Evolutionary conservation across 2,888 invertebrate species (phyloP).

Genomic region (Rotaria sp.): DNA sequence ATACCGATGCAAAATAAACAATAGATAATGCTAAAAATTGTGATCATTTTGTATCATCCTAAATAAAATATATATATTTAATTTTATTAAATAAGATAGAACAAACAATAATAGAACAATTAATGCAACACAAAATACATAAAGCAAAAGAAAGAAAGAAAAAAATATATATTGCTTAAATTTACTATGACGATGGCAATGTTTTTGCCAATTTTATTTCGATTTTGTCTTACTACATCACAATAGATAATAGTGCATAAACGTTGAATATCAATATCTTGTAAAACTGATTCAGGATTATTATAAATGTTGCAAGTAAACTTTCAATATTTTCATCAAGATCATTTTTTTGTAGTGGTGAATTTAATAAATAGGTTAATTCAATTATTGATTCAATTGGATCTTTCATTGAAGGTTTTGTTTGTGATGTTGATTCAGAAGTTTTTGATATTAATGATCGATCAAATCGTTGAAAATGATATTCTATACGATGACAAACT

Average conservation of each 20-base stretch:
- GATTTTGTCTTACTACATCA: slow-evolving; percentile 75
- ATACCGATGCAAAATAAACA: slow-evolving; percentile 96
- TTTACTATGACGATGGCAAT: slow-evolving; percentile 38
- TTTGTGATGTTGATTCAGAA: background rate
- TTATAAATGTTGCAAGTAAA: background rate
- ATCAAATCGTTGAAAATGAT: slow-evolving; percentile 47
- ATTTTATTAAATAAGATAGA: background rate
- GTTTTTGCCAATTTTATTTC: slow-evolving; percentile 22
- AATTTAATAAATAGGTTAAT: slow-evolving; percentile 11
- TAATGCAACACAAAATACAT: slow-evolving; percentile 36
- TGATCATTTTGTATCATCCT: slow-evolving; percentile 99
- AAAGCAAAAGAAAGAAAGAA: slow-evolving; percentile 36
- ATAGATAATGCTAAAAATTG: slow-evolving; percentile 97
- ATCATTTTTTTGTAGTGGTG: background rate
- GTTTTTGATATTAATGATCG: slow-evolving; percentile 43
- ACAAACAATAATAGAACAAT: no score
- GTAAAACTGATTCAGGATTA: slow-evolving; percentile 58
- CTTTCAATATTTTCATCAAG: slow-evolving; percentile 12
- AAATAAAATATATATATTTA: slow-evolving; percentile 2
- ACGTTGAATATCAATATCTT: slow-evolving; percentile 97
- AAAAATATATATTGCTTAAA: slow-evolving; percentile 30
- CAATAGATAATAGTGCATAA: slow-evolving; percentile 95
- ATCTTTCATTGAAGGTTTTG: slow-evolving; percentile 27
- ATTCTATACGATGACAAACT: slow-evolving; percentile 90
- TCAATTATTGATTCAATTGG: slow-evolving; percentile 38